Evolutionary conservation across 2,888 invertebrate genomes (phyloP).

Genomic region (Selenia dentaria): DNA sequence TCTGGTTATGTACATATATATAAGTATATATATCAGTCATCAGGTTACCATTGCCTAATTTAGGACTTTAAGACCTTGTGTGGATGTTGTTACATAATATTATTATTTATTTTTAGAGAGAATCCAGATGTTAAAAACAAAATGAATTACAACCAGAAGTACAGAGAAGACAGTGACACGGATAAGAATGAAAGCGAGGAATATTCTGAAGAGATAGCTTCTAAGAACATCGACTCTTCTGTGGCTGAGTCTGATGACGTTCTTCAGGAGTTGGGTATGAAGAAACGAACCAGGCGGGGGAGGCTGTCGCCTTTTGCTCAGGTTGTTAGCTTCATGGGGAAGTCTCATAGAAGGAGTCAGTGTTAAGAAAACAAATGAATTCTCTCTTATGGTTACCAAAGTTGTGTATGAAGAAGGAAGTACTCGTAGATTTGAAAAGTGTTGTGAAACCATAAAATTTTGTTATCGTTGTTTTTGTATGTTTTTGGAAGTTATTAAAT

Average conservation of each 20-base stretch:
- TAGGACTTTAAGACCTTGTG: too few relatives aligned
- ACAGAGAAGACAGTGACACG: conserved; percentile 54
- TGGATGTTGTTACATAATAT: too few relatives aligned
- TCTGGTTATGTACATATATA: too few relatives aligned
- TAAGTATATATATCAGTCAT: too few relatives aligned
- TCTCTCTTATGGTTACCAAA: background rate
- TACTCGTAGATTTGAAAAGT: background rate
- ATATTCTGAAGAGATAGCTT: conserved; percentile 59
- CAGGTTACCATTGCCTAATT: too few relatives aligned
- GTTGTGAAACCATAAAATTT: background rate
- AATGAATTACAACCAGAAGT: conserved; percentile 48
- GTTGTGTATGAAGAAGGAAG: background rate
- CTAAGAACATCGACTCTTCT: conserved; percentile 66
- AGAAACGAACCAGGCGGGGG: conserved; percentile 59
- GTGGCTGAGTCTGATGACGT: conserved; percentile 62
- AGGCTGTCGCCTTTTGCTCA: conserved; percentile 69
- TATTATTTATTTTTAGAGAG: conserved; percentile 44
- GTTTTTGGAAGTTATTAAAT: conserved; percentile 36
- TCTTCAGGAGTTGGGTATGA: conserved; percentile 56
- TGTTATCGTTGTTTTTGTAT: conserved; percentile 25
- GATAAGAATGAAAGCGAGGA: conserved; percentile 67
- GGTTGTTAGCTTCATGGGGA: conserved; percentile 76
- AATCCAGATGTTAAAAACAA: conserved; percentile 41
- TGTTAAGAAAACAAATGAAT: background rate
- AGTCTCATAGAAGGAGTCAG: conserved; percentile 62